Evolutionary conservation across 2,797 vertebrate species (phyloP), one percentile per base, ranked within the genome.

Genomic region (Masticophis lateralis): DNA sequence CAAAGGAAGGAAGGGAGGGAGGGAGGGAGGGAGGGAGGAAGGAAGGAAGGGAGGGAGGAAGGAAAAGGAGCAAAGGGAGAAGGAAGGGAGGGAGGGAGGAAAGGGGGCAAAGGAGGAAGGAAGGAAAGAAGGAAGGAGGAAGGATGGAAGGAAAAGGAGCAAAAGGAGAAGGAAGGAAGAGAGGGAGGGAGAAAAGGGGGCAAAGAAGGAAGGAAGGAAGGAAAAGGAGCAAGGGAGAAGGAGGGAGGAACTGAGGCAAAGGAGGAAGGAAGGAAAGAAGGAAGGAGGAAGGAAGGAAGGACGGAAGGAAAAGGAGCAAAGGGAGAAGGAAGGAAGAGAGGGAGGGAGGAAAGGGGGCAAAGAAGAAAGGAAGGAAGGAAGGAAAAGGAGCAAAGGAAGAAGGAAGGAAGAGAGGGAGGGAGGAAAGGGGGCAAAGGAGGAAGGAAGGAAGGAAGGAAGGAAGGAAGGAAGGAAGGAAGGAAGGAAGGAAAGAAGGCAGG

Each of bases 1-100:
- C 1, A 18, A 5, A 18, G 43, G 0, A 86, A 25, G 47, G 1
- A 13, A 11, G 3, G 3, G 25, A 1, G 57, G 27, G 28, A 9
- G 61, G 27, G 16, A 14, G 37, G 37, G 2, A 37, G 37, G 37
- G 3, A 28, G n/a, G 16, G 3, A 59, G 4, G 6, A 5, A 14
- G 3, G 3, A 9, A 28, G 25, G 60, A 4, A 4, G 27, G 61
- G 2, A 7, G 9, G 2, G 11, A 22, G 74, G 0, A 5, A 43
- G 9, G 7, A 83, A 4, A 6, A 37, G 10, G 12, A 0, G 53
- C 12, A 55, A 55, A 12, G 11, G 53, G 18, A 16, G 16, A 32
- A 22, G 37, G 32, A 55, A 12, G 53, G 11, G 12, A 12, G 7
- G 28, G 13, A n/a, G 61, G 28, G 13, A n/a, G 61, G 63, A 66